Conservation (phyloP, 1,140 invertebrate species). For the Calycopis cecrops region DNA sequence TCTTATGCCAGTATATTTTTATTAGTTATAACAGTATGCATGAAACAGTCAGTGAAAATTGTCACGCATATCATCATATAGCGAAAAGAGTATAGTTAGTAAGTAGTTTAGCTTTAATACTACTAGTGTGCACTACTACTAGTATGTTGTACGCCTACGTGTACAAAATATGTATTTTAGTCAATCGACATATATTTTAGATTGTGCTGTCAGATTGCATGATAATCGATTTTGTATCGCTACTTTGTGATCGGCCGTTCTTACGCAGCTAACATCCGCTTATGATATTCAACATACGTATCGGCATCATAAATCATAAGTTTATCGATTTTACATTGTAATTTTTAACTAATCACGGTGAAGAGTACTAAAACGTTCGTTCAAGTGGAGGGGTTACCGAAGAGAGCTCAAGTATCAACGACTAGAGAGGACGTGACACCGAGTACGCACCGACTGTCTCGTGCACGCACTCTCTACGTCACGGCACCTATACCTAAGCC, state of each 20-base stretch:
- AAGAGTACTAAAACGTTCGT: constrained; percentile 41
- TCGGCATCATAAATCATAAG: constrained; percentile 1
- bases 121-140: no score
- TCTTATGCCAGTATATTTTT: no score
- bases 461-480: constrained; percentile 28
- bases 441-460: constrained; percentile 19
- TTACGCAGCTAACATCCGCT: constrained; percentile 4
- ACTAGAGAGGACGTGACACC: constrained; percentile 29
- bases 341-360: constrained; percentile 24
- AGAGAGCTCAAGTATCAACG: constrained; percentile 42
- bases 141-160: no score
- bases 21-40: no score
- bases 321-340: neutral
- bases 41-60: no score
- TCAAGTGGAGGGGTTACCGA: constrained; percentile 42
- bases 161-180: no score
- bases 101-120: no score
- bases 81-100: no score
- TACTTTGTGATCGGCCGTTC: neutral
- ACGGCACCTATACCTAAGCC: constrained; percentile 62
- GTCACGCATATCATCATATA: no score
- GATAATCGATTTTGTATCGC: no score
- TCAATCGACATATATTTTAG: no score
- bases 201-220: no score
- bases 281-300: neutral